phyloP scores from a whole-genome alignment of 2,113 vertebrate species.

The Cairina moschata region DNA sequence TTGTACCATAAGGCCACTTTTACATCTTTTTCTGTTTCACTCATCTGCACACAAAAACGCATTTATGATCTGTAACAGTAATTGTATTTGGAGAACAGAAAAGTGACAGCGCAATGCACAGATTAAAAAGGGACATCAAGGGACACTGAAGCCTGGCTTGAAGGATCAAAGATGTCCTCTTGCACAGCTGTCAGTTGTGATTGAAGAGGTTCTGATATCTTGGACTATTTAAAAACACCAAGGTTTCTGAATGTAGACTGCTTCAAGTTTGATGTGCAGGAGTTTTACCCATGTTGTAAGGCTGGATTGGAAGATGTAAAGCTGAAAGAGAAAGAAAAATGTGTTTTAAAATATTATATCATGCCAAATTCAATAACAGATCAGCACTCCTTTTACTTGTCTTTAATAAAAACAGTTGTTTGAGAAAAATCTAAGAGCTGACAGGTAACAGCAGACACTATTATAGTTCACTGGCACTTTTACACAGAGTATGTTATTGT shows the following conservation, averaged over 20 bases:
- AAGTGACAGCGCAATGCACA: background rate
- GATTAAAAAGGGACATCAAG: background rate
- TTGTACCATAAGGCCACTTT: background rate
- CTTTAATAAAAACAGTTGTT: background rate
- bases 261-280: slow-evolving; percentile 61
- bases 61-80: background rate
- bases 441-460: background rate
- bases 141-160: slow-evolving; percentile 35
- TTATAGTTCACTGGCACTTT: background rate
- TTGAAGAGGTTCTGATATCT: slow-evolving; percentile 60
- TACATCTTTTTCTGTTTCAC: background rate
- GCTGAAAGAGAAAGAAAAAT: slow-evolving; percentile 68
- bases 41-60: background rate
- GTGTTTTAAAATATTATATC: slow-evolving; percentile 36
- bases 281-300: slow-evolving; percentile 72
- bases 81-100: background rate
- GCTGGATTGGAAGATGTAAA: slow-evolving; percentile 68
- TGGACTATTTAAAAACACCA: slow-evolving; percentile 62
- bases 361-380: background rate
- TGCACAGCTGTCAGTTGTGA: slow-evolving; percentile 47
- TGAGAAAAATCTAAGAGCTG: background rate
- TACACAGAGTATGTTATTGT: background rate
- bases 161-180: slow-evolving; percentile 52
- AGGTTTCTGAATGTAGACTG: slow-evolving; percentile 52
- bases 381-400: background rate